phyloP scores from a whole-genome alignment of 1,140 invertebrate genomes.

The Diachasmimorpha longicaudata region DNA sequence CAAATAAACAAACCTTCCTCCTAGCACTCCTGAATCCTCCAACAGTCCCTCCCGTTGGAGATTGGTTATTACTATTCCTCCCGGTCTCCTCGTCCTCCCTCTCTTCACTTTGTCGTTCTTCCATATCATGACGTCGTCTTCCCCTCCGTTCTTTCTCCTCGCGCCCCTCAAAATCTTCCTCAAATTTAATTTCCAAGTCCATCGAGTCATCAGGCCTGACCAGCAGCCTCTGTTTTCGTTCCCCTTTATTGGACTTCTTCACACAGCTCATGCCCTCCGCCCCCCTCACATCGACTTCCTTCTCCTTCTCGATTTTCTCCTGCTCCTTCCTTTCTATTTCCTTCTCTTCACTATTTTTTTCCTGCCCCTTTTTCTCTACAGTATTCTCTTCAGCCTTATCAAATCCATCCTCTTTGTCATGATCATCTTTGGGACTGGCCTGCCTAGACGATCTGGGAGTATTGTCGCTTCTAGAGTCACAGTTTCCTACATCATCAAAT shows the following conservation, averaged over 20 bases:
- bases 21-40: constrained; percentile 55
- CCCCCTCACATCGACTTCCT: not conserved
- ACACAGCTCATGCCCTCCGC: constrained; percentile 35
- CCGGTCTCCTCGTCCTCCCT: constrained; percentile 51
- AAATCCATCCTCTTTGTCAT: not conserved
- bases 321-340: not conserved
- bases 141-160: constrained; percentile 46
- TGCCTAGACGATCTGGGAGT: constrained; percentile 40
- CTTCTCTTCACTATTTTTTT: constrained; percentile 31
- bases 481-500: constrained; percentile 40
- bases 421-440: constrained; percentile 30
- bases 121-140: not conserved
- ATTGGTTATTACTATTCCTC: constrained; percentile 55
- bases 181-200: constrained; percentile 54
- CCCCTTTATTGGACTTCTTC: constrained; percentile 47
- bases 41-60: constrained; percentile 47
- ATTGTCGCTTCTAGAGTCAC: constrained; percentile 22
- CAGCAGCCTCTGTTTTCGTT: constrained; percentile 55
- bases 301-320: constrained; percentile 31
- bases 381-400: not conserved
- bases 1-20: constrained; percentile 49
- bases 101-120: constrained; percentile 45
- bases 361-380: not conserved
- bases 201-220: constrained; percentile 55
- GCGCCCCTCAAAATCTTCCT: constrained; percentile 48